Percentiles rank a stretch among this genome's conserved stretches.
phyloP scores from a whole-genome alignment of 2,113 vertebrate genomes.

The Erinaceus europaeus region DNA sequence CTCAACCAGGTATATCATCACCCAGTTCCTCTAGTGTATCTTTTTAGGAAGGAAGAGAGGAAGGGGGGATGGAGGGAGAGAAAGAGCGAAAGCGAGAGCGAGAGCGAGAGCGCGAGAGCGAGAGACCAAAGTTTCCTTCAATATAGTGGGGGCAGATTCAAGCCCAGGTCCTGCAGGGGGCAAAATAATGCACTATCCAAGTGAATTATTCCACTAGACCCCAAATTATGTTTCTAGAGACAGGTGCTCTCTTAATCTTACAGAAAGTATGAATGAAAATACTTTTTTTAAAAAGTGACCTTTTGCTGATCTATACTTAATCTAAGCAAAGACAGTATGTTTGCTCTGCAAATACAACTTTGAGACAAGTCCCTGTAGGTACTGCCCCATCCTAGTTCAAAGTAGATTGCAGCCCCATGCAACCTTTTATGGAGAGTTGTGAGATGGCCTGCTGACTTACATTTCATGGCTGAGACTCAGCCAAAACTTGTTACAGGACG shows the following conservation, averaged over 20 bases:
- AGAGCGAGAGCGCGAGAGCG: too few species aligned
- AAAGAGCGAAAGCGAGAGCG: too few species aligned
- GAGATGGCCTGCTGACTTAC: neutral
- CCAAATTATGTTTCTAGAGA: slow-evolving; percentile 44
- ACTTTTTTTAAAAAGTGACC: slow-evolving; percentile 42
- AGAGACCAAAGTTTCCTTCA: too few species aligned
- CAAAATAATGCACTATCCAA: too few species aligned
- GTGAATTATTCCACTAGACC: too few species aligned
- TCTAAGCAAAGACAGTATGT: slow-evolving; percentile 34
- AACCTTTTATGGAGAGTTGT: neutral
- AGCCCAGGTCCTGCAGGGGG: too few species aligned
- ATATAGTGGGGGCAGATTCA: too few species aligned
- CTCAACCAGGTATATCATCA: too few species aligned
- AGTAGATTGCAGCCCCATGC: neutral
- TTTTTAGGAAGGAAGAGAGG: too few species aligned
- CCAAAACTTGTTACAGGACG: slow-evolving; percentile 2
- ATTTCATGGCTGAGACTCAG: slow-evolving; percentile 1
- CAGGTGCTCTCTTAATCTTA: slow-evolving; percentile 42
- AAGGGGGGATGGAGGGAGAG: too few species aligned
- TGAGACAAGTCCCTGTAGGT: neutral
- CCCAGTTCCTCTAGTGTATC: too few species aligned
- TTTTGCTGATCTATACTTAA: slow-evolving; percentile 39
- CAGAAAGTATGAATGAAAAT: slow-evolving; percentile 19
- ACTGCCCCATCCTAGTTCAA: neutral
- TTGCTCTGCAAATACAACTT: slow-evolving; percentile 46